Evolutionary conservation across 2,888 invertebrate genomes (phyloP).

Genomic region (Osmoderma eremita): DNA sequence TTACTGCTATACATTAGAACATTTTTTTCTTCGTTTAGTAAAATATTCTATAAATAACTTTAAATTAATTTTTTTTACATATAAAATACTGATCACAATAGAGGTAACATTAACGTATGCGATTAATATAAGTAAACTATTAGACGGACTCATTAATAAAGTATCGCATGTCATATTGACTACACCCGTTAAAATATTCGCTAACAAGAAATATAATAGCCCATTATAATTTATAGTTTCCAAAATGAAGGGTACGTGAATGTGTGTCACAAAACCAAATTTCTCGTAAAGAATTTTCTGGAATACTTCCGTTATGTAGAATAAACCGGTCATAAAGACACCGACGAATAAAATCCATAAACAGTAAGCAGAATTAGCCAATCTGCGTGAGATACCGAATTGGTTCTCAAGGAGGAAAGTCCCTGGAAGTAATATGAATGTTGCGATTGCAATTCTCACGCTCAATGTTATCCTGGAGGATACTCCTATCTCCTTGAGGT

Average conservation of each 20-base stretch:
- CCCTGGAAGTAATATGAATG: conserved; percentile 60
- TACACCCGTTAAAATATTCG: conserved; percentile 86
- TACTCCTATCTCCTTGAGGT: conserved; percentile 50
- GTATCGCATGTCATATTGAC: conserved; percentile 81
- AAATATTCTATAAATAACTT: conserved; percentile 55
- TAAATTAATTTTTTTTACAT: conserved; percentile 64
- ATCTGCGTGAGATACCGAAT: conserved; percentile 77
- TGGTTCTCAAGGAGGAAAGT: conserved; percentile 65
- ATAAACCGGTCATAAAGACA: conserved; percentile 67
- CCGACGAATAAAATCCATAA: conserved; percentile 78
- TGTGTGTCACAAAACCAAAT: conserved; percentile 44
- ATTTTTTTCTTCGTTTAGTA: conserved; percentile 11
- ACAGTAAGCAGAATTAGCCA: conserved; percentile 86
- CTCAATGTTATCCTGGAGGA: conserved; percentile 38
- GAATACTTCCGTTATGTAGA: conserved; percentile 69
- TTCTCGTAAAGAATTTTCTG: conserved; percentile 53
- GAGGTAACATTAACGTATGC: conserved; percentile 69
- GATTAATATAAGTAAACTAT: conserved; percentile 68
- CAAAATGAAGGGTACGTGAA: conserved; percentile 69
- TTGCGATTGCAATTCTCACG: conserved; percentile 40
- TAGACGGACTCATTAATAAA: conserved; percentile 61
- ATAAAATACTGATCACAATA: conserved; percentile 60
- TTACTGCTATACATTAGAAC: conserved; percentile 13
- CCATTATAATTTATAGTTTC: conserved; percentile 84
- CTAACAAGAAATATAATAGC: conserved; percentile 82